Percentiles rank a stretch among this genome's conserved stretches.
Evolutionary conservation across 64 coral and sea anemone genomes (phyloP).

Genomic region (Actinia tenebrosa): DNA sequence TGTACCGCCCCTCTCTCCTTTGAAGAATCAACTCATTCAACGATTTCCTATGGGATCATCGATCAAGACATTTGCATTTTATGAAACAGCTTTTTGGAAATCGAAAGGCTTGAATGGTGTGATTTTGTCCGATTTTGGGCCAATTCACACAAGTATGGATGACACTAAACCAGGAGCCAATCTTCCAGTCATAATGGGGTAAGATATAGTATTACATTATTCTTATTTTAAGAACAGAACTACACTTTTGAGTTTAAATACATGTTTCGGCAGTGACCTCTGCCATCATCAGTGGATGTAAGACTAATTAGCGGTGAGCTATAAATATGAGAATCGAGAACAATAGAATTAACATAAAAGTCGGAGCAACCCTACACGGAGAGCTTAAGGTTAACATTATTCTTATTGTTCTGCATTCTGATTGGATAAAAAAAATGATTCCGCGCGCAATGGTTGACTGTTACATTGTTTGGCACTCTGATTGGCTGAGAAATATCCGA

Average conservation of each 20-base stretch:
- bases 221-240: not conserved
- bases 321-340: too few species aligned
- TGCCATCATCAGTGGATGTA: too few species aligned
- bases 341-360: too few species aligned
- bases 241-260: too few species aligned
- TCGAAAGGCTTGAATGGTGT: conserved; percentile 67
- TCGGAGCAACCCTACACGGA: too few species aligned
- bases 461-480: too few species aligned
- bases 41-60: conserved; percentile 88
- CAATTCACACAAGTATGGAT: conserved; percentile 71
- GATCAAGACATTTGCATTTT: conserved; percentile 90
- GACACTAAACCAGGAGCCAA: conserved; percentile 87
- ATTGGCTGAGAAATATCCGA: too few species aligned
- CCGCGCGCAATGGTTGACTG: too few species aligned
- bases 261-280: too few species aligned
- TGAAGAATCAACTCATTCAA: conserved; percentile 96
- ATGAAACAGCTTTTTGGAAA: conserved; percentile 83
- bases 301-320: too few species aligned
- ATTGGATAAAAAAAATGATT: too few species aligned
- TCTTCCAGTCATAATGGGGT: conserved; percentile 94
- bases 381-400: not conserved
- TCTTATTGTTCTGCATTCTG: too few species aligned
- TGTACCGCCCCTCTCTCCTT: conserved; percentile 74
- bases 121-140: conserved; percentile 71
- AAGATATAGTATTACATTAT: not conserved